phyloP scores from a whole-genome alignment of 2,888 invertebrate species.

The Patella depressa region DNA sequence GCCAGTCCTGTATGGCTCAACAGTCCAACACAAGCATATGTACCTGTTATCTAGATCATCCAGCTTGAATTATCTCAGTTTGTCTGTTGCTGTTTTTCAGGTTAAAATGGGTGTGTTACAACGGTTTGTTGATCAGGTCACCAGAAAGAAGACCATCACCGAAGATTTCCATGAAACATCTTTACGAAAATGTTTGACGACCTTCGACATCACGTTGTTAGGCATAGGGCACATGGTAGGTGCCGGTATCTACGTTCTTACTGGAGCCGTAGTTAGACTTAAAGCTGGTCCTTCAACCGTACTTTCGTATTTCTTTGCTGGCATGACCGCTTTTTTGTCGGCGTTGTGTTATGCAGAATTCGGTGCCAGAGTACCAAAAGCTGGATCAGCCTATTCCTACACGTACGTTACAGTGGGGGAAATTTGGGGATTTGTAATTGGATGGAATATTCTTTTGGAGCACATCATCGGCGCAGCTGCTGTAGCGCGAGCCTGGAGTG shows the following conservation, averaged over 20 bases:
- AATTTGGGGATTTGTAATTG: slow-evolving; percentile 87
- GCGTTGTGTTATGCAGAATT: slow-evolving; percentile 73
- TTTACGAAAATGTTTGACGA: slow-evolving; percentile 79
- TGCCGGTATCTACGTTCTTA: slow-evolving; percentile 97
- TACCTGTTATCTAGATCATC: too few relatives aligned
- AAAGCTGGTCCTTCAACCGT: slow-evolving; percentile 69
- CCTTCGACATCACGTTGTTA: slow-evolving; percentile 89
- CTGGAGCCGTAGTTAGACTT: slow-evolving; percentile 79
- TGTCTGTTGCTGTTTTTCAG: too few relatives aligned
- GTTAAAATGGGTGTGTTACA: slow-evolving; percentile 21
- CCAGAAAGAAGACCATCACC: slow-evolving; percentile 60
- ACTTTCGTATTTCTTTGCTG: slow-evolving; percentile 80
- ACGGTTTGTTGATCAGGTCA: slow-evolving; percentile 46
- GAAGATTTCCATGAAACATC: slow-evolving; percentile 61
- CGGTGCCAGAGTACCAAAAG: slow-evolving; percentile 67
- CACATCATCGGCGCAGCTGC: slow-evolving; percentile 71
- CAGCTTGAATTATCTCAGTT: too few relatives aligned
- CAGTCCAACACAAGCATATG: too few relatives aligned
- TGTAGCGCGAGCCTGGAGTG: slow-evolving; percentile 76
- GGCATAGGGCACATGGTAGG: slow-evolving; percentile 97
- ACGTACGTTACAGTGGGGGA: slow-evolving; percentile 94
- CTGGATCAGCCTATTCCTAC: slow-evolving; percentile 89
- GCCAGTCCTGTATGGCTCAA: too few relatives aligned
- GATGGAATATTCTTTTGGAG: slow-evolving; percentile 84
- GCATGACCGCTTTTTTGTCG: slow-evolving; percentile 67